Evolutionary conservation across 1,140 invertebrate genomes (phyloP).

Genomic region (Cherax quadricarinatus): DNA sequence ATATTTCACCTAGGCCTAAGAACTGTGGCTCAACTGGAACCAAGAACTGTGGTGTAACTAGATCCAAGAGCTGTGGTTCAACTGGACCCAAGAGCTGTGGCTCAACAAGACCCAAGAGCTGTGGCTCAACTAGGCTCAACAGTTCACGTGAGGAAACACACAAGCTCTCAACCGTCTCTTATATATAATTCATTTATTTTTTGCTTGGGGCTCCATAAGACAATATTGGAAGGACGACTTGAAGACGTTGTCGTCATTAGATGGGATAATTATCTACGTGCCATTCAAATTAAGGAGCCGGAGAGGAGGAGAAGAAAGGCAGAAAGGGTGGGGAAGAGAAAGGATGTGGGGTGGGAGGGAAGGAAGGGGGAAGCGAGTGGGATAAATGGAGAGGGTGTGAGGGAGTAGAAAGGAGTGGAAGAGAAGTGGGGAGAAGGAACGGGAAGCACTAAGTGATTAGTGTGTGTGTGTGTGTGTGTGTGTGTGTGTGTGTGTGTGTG

Average conservation of each 20-base stretch:
- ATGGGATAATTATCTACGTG: conserved; percentile 58
- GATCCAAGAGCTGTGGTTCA: too few relatives aligned
- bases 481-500: too few relatives aligned
- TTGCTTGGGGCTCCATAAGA: conserved; percentile 42
- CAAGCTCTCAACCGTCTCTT: too few relatives aligned
- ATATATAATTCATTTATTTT: neutral
- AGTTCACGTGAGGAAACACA: too few relatives aligned
- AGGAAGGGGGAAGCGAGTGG: neutral
- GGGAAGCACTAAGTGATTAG: too few relatives aligned
- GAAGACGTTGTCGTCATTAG: conserved; percentile 54
- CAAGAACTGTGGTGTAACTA: too few relatives aligned
- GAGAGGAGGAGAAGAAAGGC: conserved; percentile 1
- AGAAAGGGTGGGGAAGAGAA: conserved; percentile 21
- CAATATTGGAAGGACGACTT: conserved; percentile 46
- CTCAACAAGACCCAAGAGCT: too few relatives aligned
- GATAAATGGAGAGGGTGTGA: neutral
- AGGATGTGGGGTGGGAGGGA: neutral
- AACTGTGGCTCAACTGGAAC: too few relatives aligned
- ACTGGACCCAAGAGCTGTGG: too few relatives aligned
- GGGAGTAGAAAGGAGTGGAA: neutral
- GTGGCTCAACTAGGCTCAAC: too few relatives aligned
- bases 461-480: too few relatives aligned
- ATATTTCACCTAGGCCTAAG: too few relatives aligned
- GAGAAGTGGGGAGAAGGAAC: neutral
- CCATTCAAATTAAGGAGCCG: conserved; percentile 60